These are phyloP conservation scores for Gerris buenoi DNA, from an alignment of 1,140 invertebrate genomes.

Conservation along the genomic window DNA sequence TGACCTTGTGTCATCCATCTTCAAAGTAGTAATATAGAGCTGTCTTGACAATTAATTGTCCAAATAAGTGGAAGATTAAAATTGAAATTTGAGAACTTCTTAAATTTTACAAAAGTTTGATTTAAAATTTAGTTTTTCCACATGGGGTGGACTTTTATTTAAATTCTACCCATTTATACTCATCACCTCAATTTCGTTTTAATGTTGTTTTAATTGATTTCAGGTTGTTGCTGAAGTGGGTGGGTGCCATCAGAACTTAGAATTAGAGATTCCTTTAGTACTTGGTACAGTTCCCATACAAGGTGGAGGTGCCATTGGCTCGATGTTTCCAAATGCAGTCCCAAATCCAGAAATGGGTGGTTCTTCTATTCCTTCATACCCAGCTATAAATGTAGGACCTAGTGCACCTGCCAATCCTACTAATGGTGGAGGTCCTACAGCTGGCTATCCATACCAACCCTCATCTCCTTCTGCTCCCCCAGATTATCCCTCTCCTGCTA, in stretches of 20 bases:
- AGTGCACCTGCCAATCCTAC: neutral
- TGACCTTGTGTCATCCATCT: too few relatives aligned
- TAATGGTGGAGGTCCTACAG: neutral
- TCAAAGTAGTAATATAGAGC: too few relatives aligned
- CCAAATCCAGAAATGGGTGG: neutral
- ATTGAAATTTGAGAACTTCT: neutral
- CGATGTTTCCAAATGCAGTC: neutral
- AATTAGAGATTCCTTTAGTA: constrained; percentile 36
- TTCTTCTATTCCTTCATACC: neutral
- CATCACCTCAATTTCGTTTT: neutral
- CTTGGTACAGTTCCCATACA: constrained; percentile 48
- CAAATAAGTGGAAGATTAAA: neutral
- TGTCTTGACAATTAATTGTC: neutral
- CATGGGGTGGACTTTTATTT: too few relatives aligned
- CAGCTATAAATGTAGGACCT: neutral
- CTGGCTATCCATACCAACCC: neutral
- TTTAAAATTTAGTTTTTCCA: neutral
- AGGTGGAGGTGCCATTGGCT: neutral
- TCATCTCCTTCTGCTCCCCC: neutral
- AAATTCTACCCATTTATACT: neutral
- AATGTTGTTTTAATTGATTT: neutral
- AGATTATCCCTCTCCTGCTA: neutral
- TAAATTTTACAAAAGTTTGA: neutral
- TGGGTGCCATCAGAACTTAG: constrained; percentile 40
- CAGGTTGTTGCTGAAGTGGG: constrained; percentile 33